Base-by-base conservation (phyloP, 1,140 invertebrate genomes). In the Penaeus japonicus region DNA sequence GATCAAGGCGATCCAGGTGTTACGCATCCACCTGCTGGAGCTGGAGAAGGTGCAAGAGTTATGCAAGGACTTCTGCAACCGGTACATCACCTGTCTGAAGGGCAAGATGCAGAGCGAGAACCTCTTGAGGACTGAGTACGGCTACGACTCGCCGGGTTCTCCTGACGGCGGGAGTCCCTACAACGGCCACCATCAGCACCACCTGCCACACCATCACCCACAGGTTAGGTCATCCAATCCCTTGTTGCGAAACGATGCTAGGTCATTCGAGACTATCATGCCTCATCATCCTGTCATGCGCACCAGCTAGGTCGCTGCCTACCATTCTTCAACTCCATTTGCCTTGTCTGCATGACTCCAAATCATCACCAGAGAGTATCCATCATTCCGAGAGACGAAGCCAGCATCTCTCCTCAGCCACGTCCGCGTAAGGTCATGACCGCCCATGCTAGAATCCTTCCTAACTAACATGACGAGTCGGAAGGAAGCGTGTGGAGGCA, bases 31-130 rank as follows among this genome's bases (percentile, higher is more conserved):
- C 93, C 94, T 99, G 39, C 93, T 99, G 90, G 98, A 99, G 93
- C 93, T 99, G 92, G 96, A 97, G 93, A 97, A 99, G 94, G 98
- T 99, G 47, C 97, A 99, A 93, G 98, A 99, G 93, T 92, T 99
- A 89, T 99, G 98, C 93, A 97, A 98, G 92, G 98, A 99, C 93
- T 99, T 99, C 93, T 99, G 98, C 93, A 97, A 97, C 91, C 94
- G 97, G 73, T 99, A 99, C 94, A 99, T 99, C 89, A 97, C 97
- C 85, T 98, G 97, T 92, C 94, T 99, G 88, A 98, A 98, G 93
- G 96, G 97, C 32, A 98, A 99, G 93, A 98, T 99, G 97, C 98
- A 98, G 92, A 98, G 97, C 92, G 98, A 99, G 92, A 97, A 97
- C 93, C 93, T 97, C 57, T 93, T 97, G 59, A 93, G 96, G 84